These are phyloP conservation scores for Druceiella hillmani DNA, from an alignment of 2,888 invertebrate species.

Conservation along the genomic window DNA sequence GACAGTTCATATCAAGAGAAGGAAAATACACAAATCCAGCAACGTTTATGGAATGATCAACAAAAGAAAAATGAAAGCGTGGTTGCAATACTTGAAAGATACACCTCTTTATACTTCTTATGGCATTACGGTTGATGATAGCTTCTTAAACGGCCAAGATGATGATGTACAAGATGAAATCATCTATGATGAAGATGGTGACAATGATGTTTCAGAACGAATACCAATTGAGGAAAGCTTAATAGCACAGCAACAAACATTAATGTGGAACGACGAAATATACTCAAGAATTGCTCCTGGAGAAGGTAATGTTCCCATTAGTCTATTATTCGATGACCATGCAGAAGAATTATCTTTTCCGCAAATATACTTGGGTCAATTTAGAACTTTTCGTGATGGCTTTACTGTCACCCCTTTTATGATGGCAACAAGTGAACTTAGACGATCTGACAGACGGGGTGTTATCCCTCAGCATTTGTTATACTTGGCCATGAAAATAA, in stretches of 20 bases:
- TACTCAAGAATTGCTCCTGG: too few relatives aligned
- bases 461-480: too few relatives aligned
- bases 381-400: slow-evolving; percentile 26
- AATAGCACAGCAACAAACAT: slow-evolving; percentile 21
- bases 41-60: slow-evolving; percentile 24
- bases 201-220: slow-evolving; percentile 21
- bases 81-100: slow-evolving; percentile 21
- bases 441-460: too few relatives aligned
- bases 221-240: slow-evolving; percentile 23
- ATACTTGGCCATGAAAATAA: too few relatives aligned
- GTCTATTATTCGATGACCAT: slow-evolving; percentile 29
- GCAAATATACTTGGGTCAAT: slow-evolving; percentile 28
- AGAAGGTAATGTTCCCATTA: slow-evolving; percentile 18
- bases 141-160: slow-evolving; percentile 10
- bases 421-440: too few relatives aligned
- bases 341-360: slow-evolving; percentile 34
- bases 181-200: slow-evolving; percentile 14
- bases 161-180: slow-evolving; percentile 14
- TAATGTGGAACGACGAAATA: slow-evolving; percentile 23
- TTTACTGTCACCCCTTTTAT: slow-evolving; percentile 16
- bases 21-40: slow-evolving; percentile 23
- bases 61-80: slow-evolving; percentile 22
- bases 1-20: slow-evolving; percentile 26
- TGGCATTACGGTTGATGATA: slow-evolving; percentile 20
- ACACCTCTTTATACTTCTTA: slow-evolving; percentile 18